Evolutionary conservation across 2,113 vertebrate genomes (phyloP).

Genomic region (Casuarius casuarius): DNA sequence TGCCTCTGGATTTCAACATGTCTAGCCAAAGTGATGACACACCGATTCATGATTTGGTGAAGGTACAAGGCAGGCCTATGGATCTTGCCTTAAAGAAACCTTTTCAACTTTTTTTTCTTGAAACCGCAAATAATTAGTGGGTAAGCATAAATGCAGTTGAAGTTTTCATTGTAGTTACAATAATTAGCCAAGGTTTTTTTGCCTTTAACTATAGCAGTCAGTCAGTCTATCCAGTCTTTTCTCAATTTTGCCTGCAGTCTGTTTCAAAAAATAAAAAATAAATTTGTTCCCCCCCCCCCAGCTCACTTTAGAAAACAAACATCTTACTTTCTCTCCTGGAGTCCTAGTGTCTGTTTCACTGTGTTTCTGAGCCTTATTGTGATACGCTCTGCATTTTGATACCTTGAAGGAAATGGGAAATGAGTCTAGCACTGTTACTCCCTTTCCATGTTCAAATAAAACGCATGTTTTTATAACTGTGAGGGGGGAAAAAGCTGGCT

Average conservation of each 20-base stretch:
- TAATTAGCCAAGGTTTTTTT: background rate
- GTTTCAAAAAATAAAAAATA: background rate
- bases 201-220: background rate
- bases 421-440: constrained; percentile 37
- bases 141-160: background rate
- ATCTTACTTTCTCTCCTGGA: background rate
- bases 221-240: background rate
- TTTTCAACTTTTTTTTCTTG: background rate
- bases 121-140: background rate
- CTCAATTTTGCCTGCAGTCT: background rate
- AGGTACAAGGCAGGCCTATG: background rate
- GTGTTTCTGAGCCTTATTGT: constrained; percentile 12
- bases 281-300: background rate
- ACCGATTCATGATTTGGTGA: background rate
- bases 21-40: background rate
- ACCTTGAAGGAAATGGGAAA: constrained; percentile 48
- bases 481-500: constrained; percentile 34
- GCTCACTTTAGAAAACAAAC: background rate
- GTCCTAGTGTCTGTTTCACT: background rate
- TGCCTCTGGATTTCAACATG: background rate
- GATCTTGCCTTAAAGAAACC: background rate
- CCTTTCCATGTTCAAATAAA: constrained; percentile 55
- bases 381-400: constrained; percentile 15
- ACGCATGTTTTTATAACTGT: constrained; percentile 60
- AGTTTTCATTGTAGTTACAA: background rate